Evolutionary conservation across 1,140 invertebrate genomes (phyloP), one percentile per base, ranked within the genome.

Genomic region (Meloidogyne hapla): DNA sequence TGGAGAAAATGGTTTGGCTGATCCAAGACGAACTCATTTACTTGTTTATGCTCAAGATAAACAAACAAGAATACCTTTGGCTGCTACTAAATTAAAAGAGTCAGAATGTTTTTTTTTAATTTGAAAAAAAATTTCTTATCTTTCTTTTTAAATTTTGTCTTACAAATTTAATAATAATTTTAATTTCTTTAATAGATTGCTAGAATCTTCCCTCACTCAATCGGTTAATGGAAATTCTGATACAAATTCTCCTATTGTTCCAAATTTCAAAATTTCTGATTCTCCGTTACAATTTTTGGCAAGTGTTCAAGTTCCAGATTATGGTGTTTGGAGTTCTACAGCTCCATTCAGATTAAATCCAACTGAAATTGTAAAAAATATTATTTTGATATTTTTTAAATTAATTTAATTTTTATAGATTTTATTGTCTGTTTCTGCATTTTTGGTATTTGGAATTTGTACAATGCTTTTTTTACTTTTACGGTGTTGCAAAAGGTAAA

Each of bases 31-130:
- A 23, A 75, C 69, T 26, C 83, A 85, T 63, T 67, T 85, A 65
- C 70, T 85, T 42, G 79, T 87, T 28, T 84, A 84, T 71, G 83
- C 83, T 18, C 21, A 85, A 25, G 80, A 87, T 26, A 76, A 74
- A 64, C 62, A 74, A 45, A 82, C 83, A 18, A 38, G 69, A 6
- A 28, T 70, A 62, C 74, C 74, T 18, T 48, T 75, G n/a, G 33
- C 74, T 33, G 74, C 64, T 48, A 15, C 5, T 25, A 23, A 18
- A 56, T 68, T 75, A 64, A 75, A 75, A 75, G 67, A 75, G 74
- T 75, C 21, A 70, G 26, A 28, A 38, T 67, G 8, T 9, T 6
- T 13, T 13, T 66, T n/a, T 66, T 48, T 48, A 2, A 4, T 48
- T 48, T 4, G 33, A 33, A 33, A 33, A 33, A n/a, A n/a, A n/a